Conservation (phyloP, 2,113 vertebrate species). For the Charina bottae region DNA sequence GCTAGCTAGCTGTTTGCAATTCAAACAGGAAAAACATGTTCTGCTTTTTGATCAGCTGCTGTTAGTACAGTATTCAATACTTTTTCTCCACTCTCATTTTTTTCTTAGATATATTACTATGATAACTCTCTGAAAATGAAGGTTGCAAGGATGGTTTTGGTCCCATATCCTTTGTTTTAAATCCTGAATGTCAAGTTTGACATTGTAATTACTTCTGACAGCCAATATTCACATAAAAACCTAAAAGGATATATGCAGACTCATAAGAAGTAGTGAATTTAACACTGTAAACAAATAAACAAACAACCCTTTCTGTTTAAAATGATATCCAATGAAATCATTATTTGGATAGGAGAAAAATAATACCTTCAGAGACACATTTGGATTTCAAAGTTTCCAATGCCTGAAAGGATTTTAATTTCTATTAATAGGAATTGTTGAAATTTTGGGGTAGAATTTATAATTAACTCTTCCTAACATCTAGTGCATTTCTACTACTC, state of each 20-base stretch:
- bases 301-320: slow-evolving; percentile 34
- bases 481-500: neutral
- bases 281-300: slow-evolving; percentile 41
- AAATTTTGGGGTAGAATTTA: slow-evolving; percentile 17
- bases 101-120: neutral
- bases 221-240: slow-evolving; percentile 29
- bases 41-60: neutral
- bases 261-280: slow-evolving; percentile 37
- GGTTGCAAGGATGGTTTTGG: neutral
- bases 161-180: neutral
- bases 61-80: neutral
- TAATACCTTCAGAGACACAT: slow-evolving; percentile 46
- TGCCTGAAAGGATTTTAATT: slow-evolving; percentile 48
- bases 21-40: neutral
- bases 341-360: slow-evolving; percentile 34
- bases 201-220: slow-evolving; percentile 35
- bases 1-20: neutral
- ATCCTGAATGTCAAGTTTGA: slow-evolving; percentile 24
- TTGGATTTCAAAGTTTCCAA: slow-evolving; percentile 31
- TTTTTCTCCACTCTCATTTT: no score
- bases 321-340: slow-evolving; percentile 38
- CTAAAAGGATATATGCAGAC: neutral
- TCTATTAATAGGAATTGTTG: slow-evolving; percentile 43
- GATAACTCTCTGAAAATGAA: neutral
- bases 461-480: slow-evolving; percentile 17